Percentiles rank a stretch among this genome's conserved stretches.
Evolutionary conservation across 1,140 invertebrate genomes (phyloP).

Genomic region (Apolygus lucorum): DNA sequence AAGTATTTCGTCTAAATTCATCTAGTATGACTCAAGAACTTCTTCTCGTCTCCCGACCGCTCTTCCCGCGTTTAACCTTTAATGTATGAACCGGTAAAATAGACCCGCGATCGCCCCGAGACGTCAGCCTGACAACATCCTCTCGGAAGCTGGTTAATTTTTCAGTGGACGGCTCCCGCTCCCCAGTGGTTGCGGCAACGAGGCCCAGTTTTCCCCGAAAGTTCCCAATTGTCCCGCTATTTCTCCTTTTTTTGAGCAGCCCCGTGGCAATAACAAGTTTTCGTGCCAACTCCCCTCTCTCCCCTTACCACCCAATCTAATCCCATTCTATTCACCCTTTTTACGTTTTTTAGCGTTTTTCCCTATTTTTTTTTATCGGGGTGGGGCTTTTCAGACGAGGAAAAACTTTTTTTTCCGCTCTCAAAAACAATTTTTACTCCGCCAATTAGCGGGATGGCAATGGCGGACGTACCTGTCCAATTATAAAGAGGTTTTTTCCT

Average conservation of each 20-base stretch:
- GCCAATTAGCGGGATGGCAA: conserved; percentile 19
- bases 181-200: not conserved
- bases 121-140: too few species aligned
- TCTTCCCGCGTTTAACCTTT: too few species aligned
- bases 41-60: too few species aligned
- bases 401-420: conserved; percentile 17
- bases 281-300: not conserved
- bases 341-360: not conserved
- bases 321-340: not conserved
- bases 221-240: conserved; percentile 5
- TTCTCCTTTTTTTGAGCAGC: not conserved
- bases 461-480: conserved; percentile 14
- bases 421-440: conserved; percentile 19
- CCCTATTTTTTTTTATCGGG: not conserved
- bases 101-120: too few species aligned
- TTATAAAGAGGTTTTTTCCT: conserved; percentile 15
- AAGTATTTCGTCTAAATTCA: too few species aligned
- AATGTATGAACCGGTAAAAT: too few species aligned
- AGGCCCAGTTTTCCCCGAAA: not conserved
- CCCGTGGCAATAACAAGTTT: conserved; percentile 17
- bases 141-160: not conserved
- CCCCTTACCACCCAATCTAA: too few species aligned
- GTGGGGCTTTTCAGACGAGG: not conserved
- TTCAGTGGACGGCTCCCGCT: not conserved
- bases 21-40: too few species aligned